These are phyloP conservation scores for Enteromius unitaeniatus DNA, from an alignment of 2,797 vertebrate species.

Conservation along the genomic window DNA sequence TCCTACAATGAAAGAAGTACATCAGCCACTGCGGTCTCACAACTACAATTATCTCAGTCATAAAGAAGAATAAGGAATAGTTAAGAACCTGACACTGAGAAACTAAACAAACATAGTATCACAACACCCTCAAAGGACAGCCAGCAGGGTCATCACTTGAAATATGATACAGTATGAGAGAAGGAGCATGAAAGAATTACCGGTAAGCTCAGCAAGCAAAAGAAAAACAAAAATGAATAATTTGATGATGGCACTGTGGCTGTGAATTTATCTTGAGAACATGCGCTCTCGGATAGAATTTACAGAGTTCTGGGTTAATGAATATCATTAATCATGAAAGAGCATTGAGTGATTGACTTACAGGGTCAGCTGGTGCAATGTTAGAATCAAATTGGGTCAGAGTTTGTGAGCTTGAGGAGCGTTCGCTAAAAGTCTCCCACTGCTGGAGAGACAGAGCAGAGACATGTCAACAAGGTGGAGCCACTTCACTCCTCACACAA, in stretches of 20 bases:
- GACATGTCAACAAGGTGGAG: slow-evolving; percentile 81
- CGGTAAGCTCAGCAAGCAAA: slow-evolving; percentile 59
- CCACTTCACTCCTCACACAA: slow-evolving; percentile 42
- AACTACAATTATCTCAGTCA: neutral
- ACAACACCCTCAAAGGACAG: slow-evolving; percentile 20
- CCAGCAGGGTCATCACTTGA: slow-evolving; percentile 24
- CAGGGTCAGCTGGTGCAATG: slow-evolving; percentile 99
- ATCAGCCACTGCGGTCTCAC: neutral
- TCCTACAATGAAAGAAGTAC: slow-evolving; percentile 79
- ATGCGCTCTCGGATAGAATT: slow-evolving; percentile 69
- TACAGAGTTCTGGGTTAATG: slow-evolving; percentile 86
- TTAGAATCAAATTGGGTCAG: slow-evolving; percentile 99
- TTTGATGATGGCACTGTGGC: slow-evolving; percentile 38
- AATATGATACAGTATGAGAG: slow-evolving; percentile 37
- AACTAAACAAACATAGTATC: slow-evolving; percentile 2
- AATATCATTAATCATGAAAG: slow-evolving; percentile 93
- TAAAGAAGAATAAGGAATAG: neutral
- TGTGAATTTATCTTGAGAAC: slow-evolving; percentile 55
- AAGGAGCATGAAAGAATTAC: slow-evolving; percentile 50
- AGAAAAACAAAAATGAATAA: slow-evolving; percentile 25
- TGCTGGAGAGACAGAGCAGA: slow-evolving; percentile 97
- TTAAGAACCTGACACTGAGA: neutral
- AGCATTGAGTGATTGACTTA: slow-evolving; percentile 99
- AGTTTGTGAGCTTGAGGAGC: slow-evolving; percentile 99
- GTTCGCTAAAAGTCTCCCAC: slow-evolving; percentile 99